Percentiles rank a stretch among this genome's conserved stretches.
phyloP scores from a whole-genome alignment of 2,888 invertebrate species.

The Pyralis farinalis region DNA sequence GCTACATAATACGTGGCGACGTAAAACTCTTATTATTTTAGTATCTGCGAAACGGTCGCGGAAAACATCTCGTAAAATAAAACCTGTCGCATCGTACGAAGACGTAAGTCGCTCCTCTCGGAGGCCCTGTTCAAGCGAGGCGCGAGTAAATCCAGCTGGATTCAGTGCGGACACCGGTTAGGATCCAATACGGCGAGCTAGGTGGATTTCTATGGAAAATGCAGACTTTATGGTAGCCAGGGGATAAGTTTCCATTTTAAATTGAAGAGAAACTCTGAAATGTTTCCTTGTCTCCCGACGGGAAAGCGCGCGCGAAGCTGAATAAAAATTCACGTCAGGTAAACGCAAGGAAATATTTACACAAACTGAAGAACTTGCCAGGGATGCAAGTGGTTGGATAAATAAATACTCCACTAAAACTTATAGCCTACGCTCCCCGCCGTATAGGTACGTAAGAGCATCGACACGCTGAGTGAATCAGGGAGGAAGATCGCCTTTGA shows the following conservation, averaged over 20 bases:
- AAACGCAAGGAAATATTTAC: slow-evolving; percentile 66
- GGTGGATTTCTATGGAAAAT: slow-evolving; percentile 78
- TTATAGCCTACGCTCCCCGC: slow-evolving; percentile 15
- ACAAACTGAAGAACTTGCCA: slow-evolving; percentile 54
- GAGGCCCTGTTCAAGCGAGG: slow-evolving; percentile 51
- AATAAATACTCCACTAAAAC: slow-evolving; percentile 33
- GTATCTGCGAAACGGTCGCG: slow-evolving; percentile 75
- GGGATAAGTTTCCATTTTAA: slow-evolving; percentile 80
- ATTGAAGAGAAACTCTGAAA: slow-evolving; percentile 76
- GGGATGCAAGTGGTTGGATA: slow-evolving; percentile 44
- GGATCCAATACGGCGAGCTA: slow-evolving; percentile 64
- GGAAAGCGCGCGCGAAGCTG: slow-evolving; percentile 50
- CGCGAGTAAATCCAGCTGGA: slow-evolving; percentile 69
- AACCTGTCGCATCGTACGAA: slow-evolving; percentile 57
- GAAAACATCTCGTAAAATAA: slow-evolving; percentile 77
- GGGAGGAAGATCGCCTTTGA: background rate
- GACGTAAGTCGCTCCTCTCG: slow-evolving; percentile 51
- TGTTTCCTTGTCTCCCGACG: slow-evolving; percentile 70
- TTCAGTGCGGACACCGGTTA: slow-evolving; percentile 72
- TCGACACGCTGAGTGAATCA: background rate
- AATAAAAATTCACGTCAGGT: slow-evolving; percentile 75
- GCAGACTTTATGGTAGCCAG: slow-evolving; percentile 75
- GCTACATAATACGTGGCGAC: slow-evolving; percentile 75
- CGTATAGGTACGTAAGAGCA: background rate
- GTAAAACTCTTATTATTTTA: slow-evolving; percentile 79